Evolutionary conservation across 2,888 invertebrate species (phyloP).

Genomic region (Fissipunctia ypsillon): DNA sequence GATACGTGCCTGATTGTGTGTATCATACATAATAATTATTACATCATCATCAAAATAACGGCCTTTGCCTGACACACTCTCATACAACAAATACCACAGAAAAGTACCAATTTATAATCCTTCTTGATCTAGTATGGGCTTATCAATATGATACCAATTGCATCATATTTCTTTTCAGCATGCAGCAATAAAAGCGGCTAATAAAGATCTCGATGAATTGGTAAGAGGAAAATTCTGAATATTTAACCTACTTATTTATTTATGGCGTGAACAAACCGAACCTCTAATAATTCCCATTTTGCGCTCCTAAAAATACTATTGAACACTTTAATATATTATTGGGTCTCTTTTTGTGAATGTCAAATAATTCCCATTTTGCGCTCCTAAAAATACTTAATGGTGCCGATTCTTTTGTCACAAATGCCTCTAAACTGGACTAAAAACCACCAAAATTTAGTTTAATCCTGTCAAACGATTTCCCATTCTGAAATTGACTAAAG

Average conservation of each 20-base stretch:
- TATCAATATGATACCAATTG: background rate
- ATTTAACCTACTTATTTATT: conserved; percentile 1
- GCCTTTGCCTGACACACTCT: background rate
- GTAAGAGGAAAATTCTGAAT: conserved; percentile 72
- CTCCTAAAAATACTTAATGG: background rate
- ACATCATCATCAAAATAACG: background rate
- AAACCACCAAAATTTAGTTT: no score
- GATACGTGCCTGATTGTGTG: background rate
- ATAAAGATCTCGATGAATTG: conserved; percentile 85
- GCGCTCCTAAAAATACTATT: background rate
- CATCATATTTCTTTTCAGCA: conserved; percentile 78
- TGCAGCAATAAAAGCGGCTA: conserved; percentile 84
- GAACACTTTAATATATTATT: background rate
- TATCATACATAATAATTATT: background rate
- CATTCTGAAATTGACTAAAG: no score
- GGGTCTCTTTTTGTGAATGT: background rate
- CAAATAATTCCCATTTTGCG: background rate
- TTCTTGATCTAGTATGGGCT: no score
- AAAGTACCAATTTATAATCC: background rate
- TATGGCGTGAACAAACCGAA: background rate
- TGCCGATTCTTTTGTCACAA: no score
- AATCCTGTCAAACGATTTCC: no score
- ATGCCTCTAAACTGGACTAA: no score
- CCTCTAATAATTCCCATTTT: background rate
- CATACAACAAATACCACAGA: background rate